Conservation (phyloP, 2,797 vertebrate genomes). For the Oreochromis mossambicus region DNA sequence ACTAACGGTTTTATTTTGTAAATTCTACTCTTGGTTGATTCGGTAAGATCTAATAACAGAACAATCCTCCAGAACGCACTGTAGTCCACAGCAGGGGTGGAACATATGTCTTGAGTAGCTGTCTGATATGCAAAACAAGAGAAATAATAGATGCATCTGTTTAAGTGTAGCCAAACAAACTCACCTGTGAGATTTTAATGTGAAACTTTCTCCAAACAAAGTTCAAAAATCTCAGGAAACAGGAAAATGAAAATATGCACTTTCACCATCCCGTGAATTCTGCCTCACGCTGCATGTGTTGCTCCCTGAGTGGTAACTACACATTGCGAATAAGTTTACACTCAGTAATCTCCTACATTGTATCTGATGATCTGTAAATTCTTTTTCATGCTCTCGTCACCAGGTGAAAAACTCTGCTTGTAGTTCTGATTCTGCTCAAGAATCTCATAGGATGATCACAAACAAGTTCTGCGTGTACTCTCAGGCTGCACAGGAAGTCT, state of each 20-base stretch:
- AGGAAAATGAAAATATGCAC: rapidly evolving
- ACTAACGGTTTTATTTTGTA: not conserved
- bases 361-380: not conserved
- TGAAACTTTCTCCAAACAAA: not conserved
- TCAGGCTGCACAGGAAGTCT: not conserved
- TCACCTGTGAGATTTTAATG: not conserved
- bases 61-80: not conserved
- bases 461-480: not conserved
- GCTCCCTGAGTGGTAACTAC: not conserved
- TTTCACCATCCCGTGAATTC: not conserved
- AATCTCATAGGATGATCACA: not conserved
- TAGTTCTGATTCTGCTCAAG: not conserved
- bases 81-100: not conserved
- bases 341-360: not conserved
- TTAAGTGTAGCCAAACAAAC: not conserved
- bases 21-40: not conserved
- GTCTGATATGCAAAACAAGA: not conserved
- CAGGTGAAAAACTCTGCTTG: not conserved
- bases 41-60: not conserved
- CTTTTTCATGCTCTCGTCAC: rapidly evolving
- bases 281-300: not conserved
- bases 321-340: rapidly evolving
- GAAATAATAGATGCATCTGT: not conserved
- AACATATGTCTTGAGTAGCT: not conserved
- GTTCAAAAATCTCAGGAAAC: not conserved